Evolutionary conservation across 53 echinoderm and acorn worm species (phyloP).

Genomic region (Zoroaster sp.): DNA sequence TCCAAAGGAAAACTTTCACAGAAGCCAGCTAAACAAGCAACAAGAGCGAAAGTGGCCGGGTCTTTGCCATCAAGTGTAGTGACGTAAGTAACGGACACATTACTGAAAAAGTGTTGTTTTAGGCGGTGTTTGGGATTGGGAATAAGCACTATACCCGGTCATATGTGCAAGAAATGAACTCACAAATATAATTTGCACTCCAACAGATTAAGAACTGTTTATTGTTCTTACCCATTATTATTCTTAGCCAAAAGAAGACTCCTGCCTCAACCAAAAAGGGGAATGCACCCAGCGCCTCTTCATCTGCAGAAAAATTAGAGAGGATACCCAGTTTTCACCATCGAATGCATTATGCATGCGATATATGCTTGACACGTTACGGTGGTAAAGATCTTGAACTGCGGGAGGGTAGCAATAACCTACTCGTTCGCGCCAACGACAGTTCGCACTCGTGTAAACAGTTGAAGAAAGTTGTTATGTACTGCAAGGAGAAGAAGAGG

Average conservation of each 20-base stretch:
- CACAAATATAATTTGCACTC: no score
- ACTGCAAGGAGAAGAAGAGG: neutral
- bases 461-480: neutral
- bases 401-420: neutral
- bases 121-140: no score
- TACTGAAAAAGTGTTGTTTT: no score
- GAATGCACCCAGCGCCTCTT: neutral
- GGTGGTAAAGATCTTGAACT: neutral
- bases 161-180: no score
- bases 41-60: no score
- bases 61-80: no score
- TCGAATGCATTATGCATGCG: neutral
- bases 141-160: no score
- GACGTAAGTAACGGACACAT: no score
- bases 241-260: neutral
- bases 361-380: neutral
- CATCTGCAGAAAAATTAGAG: neutral
- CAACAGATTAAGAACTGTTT: neutral
- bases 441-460: neutral
- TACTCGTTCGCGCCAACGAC: neutral
- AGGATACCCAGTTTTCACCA: neutral
- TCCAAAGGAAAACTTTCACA: neutral
- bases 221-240: neutral
- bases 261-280: neutral
- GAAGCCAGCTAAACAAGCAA: no score